phyloP scores from a whole-genome alignment of 2,888 invertebrate species.

The Sympetrum striolatum region DNA sequence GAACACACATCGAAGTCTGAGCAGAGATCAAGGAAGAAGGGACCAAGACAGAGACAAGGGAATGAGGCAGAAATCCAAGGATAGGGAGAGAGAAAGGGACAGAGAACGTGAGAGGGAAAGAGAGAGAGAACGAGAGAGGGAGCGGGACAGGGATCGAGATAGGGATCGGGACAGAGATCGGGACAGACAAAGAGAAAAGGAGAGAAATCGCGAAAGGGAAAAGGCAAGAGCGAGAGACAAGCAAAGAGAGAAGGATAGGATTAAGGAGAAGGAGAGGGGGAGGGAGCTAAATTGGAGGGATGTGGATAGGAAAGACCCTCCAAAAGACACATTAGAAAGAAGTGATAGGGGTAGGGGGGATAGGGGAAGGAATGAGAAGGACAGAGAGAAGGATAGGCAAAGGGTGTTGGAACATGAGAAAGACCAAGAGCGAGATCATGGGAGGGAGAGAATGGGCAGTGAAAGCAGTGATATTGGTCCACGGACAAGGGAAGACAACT shows the following conservation, averaged over 20 bases:
- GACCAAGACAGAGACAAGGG: conserved; percentile 45
- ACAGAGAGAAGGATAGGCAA: not conserved
- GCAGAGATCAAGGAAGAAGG: conserved; percentile 38
- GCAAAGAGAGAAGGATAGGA: not conserved
- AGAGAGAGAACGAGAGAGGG: not conserved
- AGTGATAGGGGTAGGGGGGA: not conserved
- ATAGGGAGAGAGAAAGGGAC: conserved; percentile 27
- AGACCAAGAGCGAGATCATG: not conserved
- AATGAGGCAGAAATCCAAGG: conserved; percentile 34
- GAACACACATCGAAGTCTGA: conserved; percentile 36
- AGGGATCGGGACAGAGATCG: not conserved
- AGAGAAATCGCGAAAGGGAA: conserved; percentile 18
- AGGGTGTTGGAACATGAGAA: not conserved
- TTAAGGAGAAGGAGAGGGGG: not conserved
- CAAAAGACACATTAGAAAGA: not conserved
- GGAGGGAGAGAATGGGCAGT: not conserved
- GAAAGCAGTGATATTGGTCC: not conserved
- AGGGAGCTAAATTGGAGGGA: conserved; percentile 24
- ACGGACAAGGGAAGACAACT: not conserved
- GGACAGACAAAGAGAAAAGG: conserved; percentile 14
- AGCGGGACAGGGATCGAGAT: conserved; percentile 19
- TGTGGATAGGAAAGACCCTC: conserved; percentile 3
- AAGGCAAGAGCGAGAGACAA: not conserved
- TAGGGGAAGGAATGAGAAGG: not conserved
- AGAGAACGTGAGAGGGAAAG: conserved; percentile 2